A percentile compares a stretch with the other conserved stretches of the same genome.
These are phyloP conservation scores for Carollia perspicillata DNA, from an alignment of 2,113 vertebrate species.

Conservation along the genomic window DNA sequence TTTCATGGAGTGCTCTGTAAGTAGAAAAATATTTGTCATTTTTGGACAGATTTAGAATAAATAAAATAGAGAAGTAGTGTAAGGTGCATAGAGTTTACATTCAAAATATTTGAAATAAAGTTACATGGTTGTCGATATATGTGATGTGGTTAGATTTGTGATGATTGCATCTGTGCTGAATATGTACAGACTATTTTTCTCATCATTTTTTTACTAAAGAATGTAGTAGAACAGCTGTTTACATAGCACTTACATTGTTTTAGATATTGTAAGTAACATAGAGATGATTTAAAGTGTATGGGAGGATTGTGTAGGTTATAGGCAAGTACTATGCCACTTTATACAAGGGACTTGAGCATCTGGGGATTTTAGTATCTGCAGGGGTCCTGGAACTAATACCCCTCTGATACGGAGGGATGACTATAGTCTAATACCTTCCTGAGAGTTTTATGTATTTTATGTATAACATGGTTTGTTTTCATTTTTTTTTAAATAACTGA, in stretches of 20 bases:
- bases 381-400: background rate
- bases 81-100: background rate
- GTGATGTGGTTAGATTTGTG: background rate
- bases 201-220: background rate
- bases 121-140: background rate
- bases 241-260: background rate
- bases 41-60: constrained; percentile 51
- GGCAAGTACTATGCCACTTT: background rate
- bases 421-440: background rate
- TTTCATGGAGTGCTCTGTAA: background rate
- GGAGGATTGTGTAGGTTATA: background rate
- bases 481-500: constrained; percentile 24
- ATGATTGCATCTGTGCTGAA: background rate
- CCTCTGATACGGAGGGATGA: background rate
- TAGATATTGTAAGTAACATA: background rate
- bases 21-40: constrained; percentile 54
- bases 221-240: background rate
- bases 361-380: background rate
- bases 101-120: background rate
- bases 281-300: background rate
- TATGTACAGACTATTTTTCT: background rate
- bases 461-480: background rate
- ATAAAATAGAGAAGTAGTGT: constrained; percentile 8
- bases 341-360: background rate
- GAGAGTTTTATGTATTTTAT: background rate